Conservation (phyloP, 1,140 invertebrate species). For the Pseudomyrmex dendroicus region DNA sequence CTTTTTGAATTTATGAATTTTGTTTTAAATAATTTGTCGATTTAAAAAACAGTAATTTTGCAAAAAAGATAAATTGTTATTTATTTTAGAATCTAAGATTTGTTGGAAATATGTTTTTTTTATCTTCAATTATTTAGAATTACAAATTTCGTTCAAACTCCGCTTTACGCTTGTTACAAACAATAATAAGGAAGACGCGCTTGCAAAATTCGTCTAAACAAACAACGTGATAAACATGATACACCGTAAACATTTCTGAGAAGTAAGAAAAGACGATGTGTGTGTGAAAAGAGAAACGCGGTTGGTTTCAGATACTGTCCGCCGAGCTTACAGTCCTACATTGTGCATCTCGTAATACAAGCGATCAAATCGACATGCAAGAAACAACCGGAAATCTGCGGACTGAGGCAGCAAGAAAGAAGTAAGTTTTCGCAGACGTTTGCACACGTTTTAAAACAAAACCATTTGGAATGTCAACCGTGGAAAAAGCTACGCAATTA, state of each 20-base stretch:
- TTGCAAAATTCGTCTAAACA: not conserved
- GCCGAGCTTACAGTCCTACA: slow-evolving; percentile 87
- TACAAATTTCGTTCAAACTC: no score
- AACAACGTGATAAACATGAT: not conserved
- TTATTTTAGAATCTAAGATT: no score
- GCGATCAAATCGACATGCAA: slow-evolving; percentile 87
- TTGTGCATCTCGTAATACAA: slow-evolving; percentile 88
- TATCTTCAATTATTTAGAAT: no score
- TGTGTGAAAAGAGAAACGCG: slow-evolving; percentile 11
- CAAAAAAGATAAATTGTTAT: no score
- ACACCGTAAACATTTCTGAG: not conserved
- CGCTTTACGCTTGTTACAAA: no score
- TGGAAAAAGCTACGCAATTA: not conserved
- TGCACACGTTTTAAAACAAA: not conserved
- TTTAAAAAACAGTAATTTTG: not conserved
- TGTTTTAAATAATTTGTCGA: no score
- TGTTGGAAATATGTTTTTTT: no score
- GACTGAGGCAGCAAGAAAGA: slow-evolving; percentile 86
- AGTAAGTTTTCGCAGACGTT: slow-evolving; percentile 81
- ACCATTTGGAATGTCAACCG: not conserved
- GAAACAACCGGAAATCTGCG: slow-evolving; percentile 87
- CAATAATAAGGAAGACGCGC: no score
- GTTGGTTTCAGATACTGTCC: slow-evolving; percentile 88
- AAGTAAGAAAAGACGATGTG: not conserved
- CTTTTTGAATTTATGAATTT: no score